Evolutionary conservation across 35 echinoderm and acorn worm species (phyloP), one percentile per base, ranked within the genome.

Genomic region (Apostichopus parvimensis): DNA sequence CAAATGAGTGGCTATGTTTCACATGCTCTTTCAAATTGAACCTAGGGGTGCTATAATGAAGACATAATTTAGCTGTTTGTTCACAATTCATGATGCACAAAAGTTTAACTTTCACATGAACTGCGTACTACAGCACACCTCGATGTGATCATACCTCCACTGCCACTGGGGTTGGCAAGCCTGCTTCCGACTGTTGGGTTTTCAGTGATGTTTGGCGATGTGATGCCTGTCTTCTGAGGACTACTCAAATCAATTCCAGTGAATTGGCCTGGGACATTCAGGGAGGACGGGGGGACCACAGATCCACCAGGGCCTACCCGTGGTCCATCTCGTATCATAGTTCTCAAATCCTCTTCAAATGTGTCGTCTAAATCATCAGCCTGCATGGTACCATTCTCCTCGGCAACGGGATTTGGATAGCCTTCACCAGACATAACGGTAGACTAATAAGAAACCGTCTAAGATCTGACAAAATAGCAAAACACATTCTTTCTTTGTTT

Each of bases 281-380:
- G 76, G 26, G 73, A 78, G 55, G 92, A 64, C 34, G 79, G 90
- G 18, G 84, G 90, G 77, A 57, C 72, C 21, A 78, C 80, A 68
- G 83, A 91, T 73, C 62, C 90, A 58, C 77, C 82, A 45, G 66
- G 90, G 59, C 89, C 89, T 53, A 79, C 75, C 56, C 81, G 64
- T 14, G 96, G 91, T 22, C 96, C 96, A 68, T 98, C 96, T 7
- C 94, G 65, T 25, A 98, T 90, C 96, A 98, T 98, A 77, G 95
- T 93, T 22, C 90, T 89, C 52, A 98, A 78, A 57, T 98, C 96
- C 71, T 98, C 94, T 94, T 98, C 96, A 94, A 98, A 98, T 72
- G 96, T 98, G 83, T 98, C 96, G 82, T 98, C 94, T 52, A 95
- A 56, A 54, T 98, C 96, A 64, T 92, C 96, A n/a, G 83, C 88